Percentiles rank a stretch among this genome's conserved stretches.
Evolutionary conservation across 2,113 vertebrate species (phyloP).

Genomic region (Sinocyclocheilus rhinocerous): DNA sequence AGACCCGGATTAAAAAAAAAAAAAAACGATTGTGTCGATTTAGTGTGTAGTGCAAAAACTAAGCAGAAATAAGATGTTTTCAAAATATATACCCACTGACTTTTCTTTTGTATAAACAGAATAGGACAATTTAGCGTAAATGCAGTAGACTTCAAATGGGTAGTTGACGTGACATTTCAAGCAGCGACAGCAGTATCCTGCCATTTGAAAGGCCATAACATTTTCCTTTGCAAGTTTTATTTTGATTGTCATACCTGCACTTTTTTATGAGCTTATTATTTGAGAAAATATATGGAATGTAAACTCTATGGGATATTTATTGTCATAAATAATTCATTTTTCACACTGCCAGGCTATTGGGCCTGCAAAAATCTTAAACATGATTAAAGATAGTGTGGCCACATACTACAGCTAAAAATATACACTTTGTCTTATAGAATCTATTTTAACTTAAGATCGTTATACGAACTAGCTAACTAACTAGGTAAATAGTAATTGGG

Average conservation of each 20-base stretch:
- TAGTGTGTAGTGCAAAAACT: neutral
- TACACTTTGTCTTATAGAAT: neutral
- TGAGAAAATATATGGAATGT: neutral
- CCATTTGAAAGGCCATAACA: neutral
- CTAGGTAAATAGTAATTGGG: no score
- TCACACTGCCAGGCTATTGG: neutral
- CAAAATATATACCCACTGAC: neutral
- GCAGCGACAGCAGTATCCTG: neutral
- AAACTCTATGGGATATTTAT: neutral
- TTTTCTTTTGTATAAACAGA: conserved; percentile 9
- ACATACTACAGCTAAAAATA: neutral
- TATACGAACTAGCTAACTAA: no score
- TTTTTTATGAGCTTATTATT: conserved; percentile 5
- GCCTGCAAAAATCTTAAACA: neutral
- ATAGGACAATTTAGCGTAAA: conserved; percentile 7
- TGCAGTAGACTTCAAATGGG: conserved; percentile 7
- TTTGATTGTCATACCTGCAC: neutral
- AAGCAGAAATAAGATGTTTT: conserved; percentile 26
- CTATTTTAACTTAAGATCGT: neutral
- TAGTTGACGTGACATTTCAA: conserved; percentile 12
- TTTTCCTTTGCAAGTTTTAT: neutral
- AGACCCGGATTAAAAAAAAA: conserved; percentile 15
- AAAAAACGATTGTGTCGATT: neutral
- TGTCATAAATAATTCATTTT: neutral
- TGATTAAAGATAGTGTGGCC: neutral